Conservation (phyloP, 2,113 vertebrate species). For the Ailuropoda melanoleuca region DNA sequence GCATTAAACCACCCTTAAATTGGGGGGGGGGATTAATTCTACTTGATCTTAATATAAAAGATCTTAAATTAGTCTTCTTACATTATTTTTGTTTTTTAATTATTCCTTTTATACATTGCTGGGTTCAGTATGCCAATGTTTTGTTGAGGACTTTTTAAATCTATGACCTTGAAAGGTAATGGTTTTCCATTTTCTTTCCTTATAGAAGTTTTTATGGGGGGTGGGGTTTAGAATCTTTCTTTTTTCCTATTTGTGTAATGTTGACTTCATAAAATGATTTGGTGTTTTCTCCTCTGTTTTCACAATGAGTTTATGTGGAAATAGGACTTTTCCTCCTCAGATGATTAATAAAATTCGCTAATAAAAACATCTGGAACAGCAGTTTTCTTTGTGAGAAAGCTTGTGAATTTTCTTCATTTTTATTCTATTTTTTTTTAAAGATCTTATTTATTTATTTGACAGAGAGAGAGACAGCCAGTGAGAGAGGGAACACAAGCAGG, state of each 20-base stretch:
- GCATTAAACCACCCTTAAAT: background rate
- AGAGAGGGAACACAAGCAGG: too few species aligned
- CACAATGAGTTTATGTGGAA: background rate
- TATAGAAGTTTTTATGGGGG: background rate
- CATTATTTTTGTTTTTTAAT: background rate
- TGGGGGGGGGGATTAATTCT: background rate
- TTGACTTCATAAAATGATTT: background rate
- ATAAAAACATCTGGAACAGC: background rate
- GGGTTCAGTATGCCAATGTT: background rate
- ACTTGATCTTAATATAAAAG: background rate
- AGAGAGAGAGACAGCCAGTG: too few species aligned
- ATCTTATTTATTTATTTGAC: too few species aligned
- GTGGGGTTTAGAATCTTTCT: background rate
- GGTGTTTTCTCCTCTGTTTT: background rate
- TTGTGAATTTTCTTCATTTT: background rate
- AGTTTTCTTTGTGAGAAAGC: background rate
- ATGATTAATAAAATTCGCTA: background rate
- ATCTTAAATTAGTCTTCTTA: background rate
- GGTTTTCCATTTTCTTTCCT: background rate
- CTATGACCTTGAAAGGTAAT: background rate
- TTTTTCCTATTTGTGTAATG: background rate
- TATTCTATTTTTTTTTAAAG: background rate
- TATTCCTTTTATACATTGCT: background rate
- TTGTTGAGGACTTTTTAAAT: background rate
- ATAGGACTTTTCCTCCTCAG: background rate